Evolutionary conservation across 2,113 vertebrate species (phyloP), one percentile per base, ranked within the genome.

Genomic region (Muntiacus reevesi): DNA sequence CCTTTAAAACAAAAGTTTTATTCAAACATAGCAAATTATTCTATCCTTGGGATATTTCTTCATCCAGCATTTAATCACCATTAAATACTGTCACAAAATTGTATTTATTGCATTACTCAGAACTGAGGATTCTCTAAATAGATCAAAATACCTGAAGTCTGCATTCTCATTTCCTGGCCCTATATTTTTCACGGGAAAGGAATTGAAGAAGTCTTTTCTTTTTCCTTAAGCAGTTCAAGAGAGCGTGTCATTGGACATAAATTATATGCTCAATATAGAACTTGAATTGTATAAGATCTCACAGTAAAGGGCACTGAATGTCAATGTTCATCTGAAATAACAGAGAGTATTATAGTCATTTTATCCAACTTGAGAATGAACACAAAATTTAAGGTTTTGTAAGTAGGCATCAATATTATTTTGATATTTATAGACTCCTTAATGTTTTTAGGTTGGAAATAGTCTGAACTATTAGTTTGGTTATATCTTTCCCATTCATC

Each of bases 211-310:
- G n/a, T 76, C n/a, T 89, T 64, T 94, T 84, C 25, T 74, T 93
- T 90, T 94, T 67, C 27, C 36, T 57, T 97, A 84, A 97, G 55
- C 33, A 87, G 78, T 94, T 97, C 36, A 96, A 78, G 54, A 87
- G 30, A 95, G 21, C 9, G 0, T 97, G 59, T 94, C 91, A 89
- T 94, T 96, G 52, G 57, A 91, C 57, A 93, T 89, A 93, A 97
- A 97, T 91, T 94, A 67, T 60, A 93, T 88, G 45, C n/a, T 95
- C 83, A 87, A 23, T 97, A 62, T 97, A 97, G 76, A 91, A 83
- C 19, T 13, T 92, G 89, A 87, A 76, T 94, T 94, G 59, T 89
- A 30, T 96, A 84, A 97, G 94, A 97, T 93, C 25, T 23, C 78
- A 83, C 28, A 82, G 4, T 59, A 88, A 97, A 88, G 83, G 86